Percentiles rank a stretch among this genome's conserved stretches.
These are phyloP conservation scores for Hymenochirus boettgeri DNA, from an alignment of 2,113 vertebrate species.

Conservation along the genomic window DNA sequence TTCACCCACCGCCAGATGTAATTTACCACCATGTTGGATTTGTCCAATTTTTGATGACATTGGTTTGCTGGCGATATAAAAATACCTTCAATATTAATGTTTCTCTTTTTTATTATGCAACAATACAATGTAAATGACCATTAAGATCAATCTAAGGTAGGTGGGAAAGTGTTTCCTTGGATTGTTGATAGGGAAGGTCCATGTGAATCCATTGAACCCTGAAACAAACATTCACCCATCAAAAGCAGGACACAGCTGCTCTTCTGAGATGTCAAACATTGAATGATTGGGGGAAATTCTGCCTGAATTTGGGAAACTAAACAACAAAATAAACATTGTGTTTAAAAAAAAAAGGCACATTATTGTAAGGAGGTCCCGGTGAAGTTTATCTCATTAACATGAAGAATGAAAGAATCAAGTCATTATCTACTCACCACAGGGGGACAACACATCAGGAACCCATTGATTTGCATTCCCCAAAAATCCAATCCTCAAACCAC, in stretches of 20 bases:
- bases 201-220: not conserved
- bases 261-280: not conserved
- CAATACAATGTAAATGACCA: not conserved
- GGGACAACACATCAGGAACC: constrained; percentile 22
- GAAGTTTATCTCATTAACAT: constrained; percentile 27
- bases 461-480: constrained; percentile 33
- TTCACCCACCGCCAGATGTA: no score
- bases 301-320: constrained; percentile 15
- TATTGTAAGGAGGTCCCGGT: constrained; percentile 12
- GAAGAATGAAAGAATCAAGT: constrained; percentile 5
- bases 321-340: constrained; percentile 29
- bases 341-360: constrained; percentile 26
- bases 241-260: not conserved
- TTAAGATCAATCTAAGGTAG: not conserved
- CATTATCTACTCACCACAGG: constrained; percentile 33
- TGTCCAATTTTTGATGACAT: no score
- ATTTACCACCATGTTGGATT: no score
- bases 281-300: constrained; percentile 2
- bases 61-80: no score
- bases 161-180: not conserved
- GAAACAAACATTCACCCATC: not conserved
- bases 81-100: no score
- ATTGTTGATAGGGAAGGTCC: not conserved
- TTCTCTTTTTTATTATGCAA: no score
- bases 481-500: constrained; percentile 6